phyloP scores from a whole-genome alignment of 1,140 invertebrate genomes.

The Drosophila eugracilis region DNA sequence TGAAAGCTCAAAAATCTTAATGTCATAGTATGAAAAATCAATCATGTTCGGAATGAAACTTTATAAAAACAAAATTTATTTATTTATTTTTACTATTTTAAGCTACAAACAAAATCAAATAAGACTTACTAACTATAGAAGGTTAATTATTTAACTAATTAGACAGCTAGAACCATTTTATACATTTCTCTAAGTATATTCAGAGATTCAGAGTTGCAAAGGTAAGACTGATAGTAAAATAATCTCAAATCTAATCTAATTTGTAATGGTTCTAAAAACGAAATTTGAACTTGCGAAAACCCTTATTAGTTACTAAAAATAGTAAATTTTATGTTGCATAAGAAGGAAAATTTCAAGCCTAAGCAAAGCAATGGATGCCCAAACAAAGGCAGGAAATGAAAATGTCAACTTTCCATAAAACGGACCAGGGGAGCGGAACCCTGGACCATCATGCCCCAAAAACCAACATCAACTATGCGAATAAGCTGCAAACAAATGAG shows the following conservation, averaged over 20 bases:
- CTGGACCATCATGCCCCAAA: slow-evolving; percentile 9
- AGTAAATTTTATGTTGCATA: not conserved
- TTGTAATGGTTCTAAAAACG: no score
- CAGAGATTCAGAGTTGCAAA: no score
- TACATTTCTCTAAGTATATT: no score
- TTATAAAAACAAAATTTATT: not conserved
- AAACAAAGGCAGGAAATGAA: slow-evolving; percentile 26
- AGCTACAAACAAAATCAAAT: no score
- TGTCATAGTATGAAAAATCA: not conserved
- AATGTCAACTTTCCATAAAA: slow-evolving; percentile 21
- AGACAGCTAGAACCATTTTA: no score
- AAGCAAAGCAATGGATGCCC: not conserved
- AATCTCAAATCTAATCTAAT: no score
- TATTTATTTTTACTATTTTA: no score
- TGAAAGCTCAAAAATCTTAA: slow-evolving; percentile 33
- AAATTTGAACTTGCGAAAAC: no score
- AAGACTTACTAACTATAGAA: no score
- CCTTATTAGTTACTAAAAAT: slow-evolving; percentile 1
- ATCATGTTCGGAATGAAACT: not conserved
- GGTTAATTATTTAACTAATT: no score
- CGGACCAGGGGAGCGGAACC: not conserved
- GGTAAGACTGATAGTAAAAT: no score
- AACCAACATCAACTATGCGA: slow-evolving; percentile 23
- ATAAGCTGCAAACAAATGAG: slow-evolving; percentile 31
- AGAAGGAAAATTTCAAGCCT: not conserved